Conservation (phyloP, 2,888 invertebrate species). For the Chalcosyrphus nemorum region DNA sequence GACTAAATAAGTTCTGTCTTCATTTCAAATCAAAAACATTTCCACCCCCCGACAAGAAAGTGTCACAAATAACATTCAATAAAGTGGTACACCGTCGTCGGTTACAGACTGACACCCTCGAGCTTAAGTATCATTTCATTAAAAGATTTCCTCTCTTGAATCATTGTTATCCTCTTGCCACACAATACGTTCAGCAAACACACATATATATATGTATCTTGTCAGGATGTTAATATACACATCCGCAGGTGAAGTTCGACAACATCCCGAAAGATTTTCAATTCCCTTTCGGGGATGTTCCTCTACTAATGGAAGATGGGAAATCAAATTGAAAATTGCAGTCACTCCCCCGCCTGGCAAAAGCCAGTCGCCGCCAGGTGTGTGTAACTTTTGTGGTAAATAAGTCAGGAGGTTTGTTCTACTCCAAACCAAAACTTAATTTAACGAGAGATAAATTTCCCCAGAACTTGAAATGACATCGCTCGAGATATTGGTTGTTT, state of each 20-base stretch:
- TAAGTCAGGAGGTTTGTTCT: conserved; percentile 63
- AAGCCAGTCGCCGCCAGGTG: conserved; percentile 39
- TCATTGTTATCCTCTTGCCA: conserved; percentile 57
- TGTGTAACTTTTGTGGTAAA: conserved; percentile 69
- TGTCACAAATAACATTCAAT: conserved; percentile 62
- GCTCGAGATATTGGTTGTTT: conserved; percentile 71
- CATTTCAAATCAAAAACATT: conserved; percentile 40
- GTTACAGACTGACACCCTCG: conserved; percentile 39
- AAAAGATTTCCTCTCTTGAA: conserved; percentile 55
- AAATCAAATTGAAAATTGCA: conserved; percentile 72
- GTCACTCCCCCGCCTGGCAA: neutral
- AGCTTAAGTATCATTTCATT: conserved; percentile 70
- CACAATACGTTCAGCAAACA: conserved; percentile 61
- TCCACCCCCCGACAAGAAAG: neutral
- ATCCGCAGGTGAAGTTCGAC: conserved; percentile 64
- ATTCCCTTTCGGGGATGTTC: conserved; percentile 20
- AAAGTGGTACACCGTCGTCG: conserved; percentile 44
- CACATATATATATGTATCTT: conserved; percentile 59
- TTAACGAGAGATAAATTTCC: conserved; percentile 71
- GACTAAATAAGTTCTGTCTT: conserved; percentile 34
- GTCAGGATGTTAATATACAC: conserved; percentile 66
- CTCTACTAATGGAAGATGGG: conserved; percentile 62
- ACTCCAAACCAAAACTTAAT: conserved; percentile 65
- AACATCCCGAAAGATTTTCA: conserved; percentile 59
- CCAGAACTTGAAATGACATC: conserved; percentile 68